phyloP scores from a whole-genome alignment of 2,888 invertebrate genomes.

The Pterobdella sp. region DNA sequence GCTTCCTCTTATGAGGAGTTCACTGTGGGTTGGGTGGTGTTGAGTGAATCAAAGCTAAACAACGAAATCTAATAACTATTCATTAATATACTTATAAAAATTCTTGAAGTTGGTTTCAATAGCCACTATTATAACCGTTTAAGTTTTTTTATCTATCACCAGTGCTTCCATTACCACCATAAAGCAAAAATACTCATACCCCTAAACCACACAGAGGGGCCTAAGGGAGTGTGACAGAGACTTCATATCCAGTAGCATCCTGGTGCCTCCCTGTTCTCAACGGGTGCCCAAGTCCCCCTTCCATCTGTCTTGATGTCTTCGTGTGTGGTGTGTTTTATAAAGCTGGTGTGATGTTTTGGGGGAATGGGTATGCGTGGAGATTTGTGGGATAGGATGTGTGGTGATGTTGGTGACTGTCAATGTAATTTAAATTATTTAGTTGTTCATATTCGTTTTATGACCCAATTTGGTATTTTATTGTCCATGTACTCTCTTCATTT shows the following conservation, averaged over 20 bases:
- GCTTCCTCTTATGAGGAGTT: background rate
- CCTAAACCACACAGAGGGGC: background rate
- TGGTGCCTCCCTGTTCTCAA: background rate
- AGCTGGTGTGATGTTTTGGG: no score
- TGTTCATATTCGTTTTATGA: no score
- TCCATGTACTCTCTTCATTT: no score
- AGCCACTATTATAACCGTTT: background rate
- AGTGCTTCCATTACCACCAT: no score
- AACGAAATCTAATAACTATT: no score
- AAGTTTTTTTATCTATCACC: background rate
- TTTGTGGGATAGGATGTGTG: no score
- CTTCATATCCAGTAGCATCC: background rate
- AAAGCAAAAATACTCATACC: background rate
- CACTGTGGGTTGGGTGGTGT: background rate
- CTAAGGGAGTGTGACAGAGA: background rate
- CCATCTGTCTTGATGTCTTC: background rate
- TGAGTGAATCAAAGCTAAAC: no score
- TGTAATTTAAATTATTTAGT: no score
- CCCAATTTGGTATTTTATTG: no score
- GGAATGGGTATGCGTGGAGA: no score
- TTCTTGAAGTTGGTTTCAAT: background rate
- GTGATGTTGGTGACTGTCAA: no score
- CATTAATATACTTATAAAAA: background rate
- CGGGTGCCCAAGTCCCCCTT: background rate
- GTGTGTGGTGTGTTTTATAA: no score